Evolutionary conservation across 1,140 invertebrate genomes (phyloP).

Genomic region (Brachionus sp.): DNA sequence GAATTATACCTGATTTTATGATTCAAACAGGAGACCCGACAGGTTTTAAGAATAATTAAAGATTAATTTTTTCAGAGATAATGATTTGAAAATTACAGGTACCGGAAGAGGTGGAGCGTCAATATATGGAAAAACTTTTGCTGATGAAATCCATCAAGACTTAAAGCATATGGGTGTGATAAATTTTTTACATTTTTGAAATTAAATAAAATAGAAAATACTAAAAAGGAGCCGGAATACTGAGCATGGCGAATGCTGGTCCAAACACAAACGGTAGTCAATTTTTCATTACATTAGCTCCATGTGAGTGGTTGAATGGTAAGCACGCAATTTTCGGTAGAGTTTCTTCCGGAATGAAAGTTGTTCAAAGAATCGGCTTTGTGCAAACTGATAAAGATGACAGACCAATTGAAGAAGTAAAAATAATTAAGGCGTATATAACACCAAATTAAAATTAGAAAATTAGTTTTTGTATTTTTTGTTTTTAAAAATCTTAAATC

Average conservation of each 20-base stretch:
- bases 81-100: slow-evolving; percentile 44
- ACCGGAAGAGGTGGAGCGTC: slow-evolving; percentile 82
- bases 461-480: slow-evolving; percentile 3
- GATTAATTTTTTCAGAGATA: background rate
- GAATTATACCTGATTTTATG: slow-evolving; percentile 95
- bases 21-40: slow-evolving; percentile 85
- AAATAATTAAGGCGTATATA: slow-evolving; percentile 48
- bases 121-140: slow-evolving; percentile 88
- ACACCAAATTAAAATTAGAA: background rate
- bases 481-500: slow-evolving; percentile 25
- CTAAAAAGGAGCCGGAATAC: slow-evolving; percentile 68
- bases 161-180: slow-evolving; percentile 90
- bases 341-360: slow-evolving; percentile 78
- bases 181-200: background rate
- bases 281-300: slow-evolving; percentile 93
- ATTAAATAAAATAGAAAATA: slow-evolving; percentile 48
- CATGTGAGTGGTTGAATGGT: slow-evolving; percentile 94
- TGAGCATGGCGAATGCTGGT: slow-evolving; percentile 92
- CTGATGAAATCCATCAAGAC: slow-evolving; percentile 89
- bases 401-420: slow-evolving; percentile 70
- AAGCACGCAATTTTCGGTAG: slow-evolving; percentile 95
- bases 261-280: slow-evolving; percentile 95
- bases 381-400: slow-evolving; percentile 88
- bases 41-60: slow-evolving; percentile 56
- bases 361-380: slow-evolving; percentile 82